Percentiles rank a stretch among this genome's conserved stretches.
Evolutionary conservation across 2,888 invertebrate species (phyloP).

Genomic region (Tolmerus cingulatus): DNA sequence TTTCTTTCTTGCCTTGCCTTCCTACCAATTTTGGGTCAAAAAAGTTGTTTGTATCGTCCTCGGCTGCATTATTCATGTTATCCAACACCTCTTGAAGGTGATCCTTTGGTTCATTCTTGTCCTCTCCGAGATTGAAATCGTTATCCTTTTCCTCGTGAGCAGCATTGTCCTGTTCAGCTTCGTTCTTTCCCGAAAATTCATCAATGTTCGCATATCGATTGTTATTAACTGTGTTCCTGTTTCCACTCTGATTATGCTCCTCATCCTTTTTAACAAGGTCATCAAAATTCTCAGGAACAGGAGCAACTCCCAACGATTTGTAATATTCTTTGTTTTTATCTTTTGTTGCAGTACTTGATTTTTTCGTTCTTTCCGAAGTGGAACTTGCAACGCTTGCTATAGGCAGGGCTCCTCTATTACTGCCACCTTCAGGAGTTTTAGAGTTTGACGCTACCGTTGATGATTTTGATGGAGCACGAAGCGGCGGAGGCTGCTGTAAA

Average conservation of each 20-base stretch:
- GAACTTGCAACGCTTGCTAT: conserved; percentile 56
- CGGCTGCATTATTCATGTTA: conserved; percentile 59
- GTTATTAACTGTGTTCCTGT: conserved; percentile 46
- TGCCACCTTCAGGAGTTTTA: conserved; percentile 27
- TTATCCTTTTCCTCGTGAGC: conserved; percentile 61
- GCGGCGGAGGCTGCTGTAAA: conserved; percentile 54
- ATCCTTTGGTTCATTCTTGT: conserved; percentile 42
- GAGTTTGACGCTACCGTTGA: conserved; percentile 48
- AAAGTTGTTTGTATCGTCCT: conserved; percentile 56
- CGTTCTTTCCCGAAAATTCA: conserved; percentile 49
- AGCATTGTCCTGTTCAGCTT: conserved; percentile 58
- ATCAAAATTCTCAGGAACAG: conserved; percentile 61
- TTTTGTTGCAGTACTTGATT: conserved; percentile 54
- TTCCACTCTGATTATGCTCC: conserved; percentile 50
- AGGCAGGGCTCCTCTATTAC: background rate
- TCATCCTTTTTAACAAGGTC: conserved; percentile 56
- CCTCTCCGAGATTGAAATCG: conserved; percentile 57
- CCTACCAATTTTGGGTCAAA: conserved; percentile 54
- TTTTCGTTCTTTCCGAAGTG: conserved; percentile 54
- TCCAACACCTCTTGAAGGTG: conserved; percentile 49
- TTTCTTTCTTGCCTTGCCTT: conserved; percentile 47
- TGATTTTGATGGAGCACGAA: conserved; percentile 56
- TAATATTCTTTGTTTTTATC: conserved; percentile 50
- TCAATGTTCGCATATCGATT: conserved; percentile 60
- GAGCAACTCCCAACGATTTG: conserved; percentile 59